Conservation (phyloP, 2,888 invertebrate genomes). For the Callimorpha dominula region DNA sequence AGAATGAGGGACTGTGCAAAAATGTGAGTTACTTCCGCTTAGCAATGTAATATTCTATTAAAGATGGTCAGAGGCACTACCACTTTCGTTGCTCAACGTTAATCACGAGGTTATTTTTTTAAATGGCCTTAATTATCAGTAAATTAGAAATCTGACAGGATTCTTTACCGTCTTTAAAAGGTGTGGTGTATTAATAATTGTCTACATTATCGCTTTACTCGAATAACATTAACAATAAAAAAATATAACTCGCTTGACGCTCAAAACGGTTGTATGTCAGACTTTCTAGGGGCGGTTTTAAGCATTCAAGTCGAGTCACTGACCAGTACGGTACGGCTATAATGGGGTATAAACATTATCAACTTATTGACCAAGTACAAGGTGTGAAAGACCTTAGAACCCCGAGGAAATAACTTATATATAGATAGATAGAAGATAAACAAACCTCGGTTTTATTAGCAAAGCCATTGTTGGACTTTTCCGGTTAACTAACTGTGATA, state of each 20-base stretch:
- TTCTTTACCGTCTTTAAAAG: neutral
- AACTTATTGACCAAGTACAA: conserved; percentile 80
- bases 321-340: conserved; percentile 68
- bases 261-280: conserved; percentile 60
- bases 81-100: neutral
- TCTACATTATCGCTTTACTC: neutral
- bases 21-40: neutral
- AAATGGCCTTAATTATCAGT: neutral
- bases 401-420: conserved; percentile 25
- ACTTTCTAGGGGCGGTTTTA: conserved; percentile 70
- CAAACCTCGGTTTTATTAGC: conserved; percentile 23
- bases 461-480: conserved; percentile 13
- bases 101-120: neutral
- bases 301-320: conserved; percentile 78
- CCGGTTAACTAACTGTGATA: conserved; percentile 10
- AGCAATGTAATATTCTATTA: neutral
- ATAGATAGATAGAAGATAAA: conserved; percentile 34
- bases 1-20: neutral
- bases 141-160: neutral
- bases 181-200: neutral
- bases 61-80: neutral
- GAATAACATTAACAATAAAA: neutral
- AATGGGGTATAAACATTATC: conserved; percentile 77
- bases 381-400: conserved; percentile 70
- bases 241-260: conserved; percentile 21